Conservation (phyloP, 2,888 invertebrate species). For the Mycalesis mineus region DNA sequence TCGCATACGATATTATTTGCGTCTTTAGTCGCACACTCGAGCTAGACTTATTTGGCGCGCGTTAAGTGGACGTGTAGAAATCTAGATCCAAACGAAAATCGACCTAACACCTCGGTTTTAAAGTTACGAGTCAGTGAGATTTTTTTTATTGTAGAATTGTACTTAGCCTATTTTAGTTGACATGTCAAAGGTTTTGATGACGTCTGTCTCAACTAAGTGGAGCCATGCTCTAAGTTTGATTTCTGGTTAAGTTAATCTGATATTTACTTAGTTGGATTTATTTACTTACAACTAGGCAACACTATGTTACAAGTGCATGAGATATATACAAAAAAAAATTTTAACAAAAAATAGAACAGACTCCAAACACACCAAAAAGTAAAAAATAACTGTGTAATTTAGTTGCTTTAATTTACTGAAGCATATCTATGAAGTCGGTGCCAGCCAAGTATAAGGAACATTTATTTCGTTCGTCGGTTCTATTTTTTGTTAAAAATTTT, state of each 20-base stretch:
- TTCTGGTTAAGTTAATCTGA: neutral
- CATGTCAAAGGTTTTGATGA: constrained; percentile 17
- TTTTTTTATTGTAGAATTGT: neutral
- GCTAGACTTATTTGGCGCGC: constrained; percentile 27
- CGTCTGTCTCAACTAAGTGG: neutral
- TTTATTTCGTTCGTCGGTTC: too few species aligned
- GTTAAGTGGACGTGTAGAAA: constrained; percentile 16
- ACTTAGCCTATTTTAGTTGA: constrained; percentile 22
- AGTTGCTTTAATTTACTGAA: too few species aligned
- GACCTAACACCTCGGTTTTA: constrained; percentile 15
- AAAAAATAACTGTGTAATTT: too few species aligned
- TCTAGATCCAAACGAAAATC: constrained; percentile 8
- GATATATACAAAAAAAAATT: too few species aligned
- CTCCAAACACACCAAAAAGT: too few species aligned
- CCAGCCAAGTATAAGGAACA: too few species aligned
- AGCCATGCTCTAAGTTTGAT: neutral
- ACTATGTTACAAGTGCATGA: too few species aligned
- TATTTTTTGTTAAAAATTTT: too few species aligned
- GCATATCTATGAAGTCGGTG: too few species aligned
- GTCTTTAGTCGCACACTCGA: constrained; percentile 10
- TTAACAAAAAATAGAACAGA: too few species aligned
- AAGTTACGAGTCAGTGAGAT: constrained; percentile 5
- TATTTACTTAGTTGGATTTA: too few species aligned
- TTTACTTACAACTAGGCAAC: too few species aligned
- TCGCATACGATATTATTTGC: constrained; percentile 5